Percentiles rank a stretch among this genome's conserved stretches.
Conservation (phyloP, 2,113 vertebrate species). For the Astur gentilis region DNA sequence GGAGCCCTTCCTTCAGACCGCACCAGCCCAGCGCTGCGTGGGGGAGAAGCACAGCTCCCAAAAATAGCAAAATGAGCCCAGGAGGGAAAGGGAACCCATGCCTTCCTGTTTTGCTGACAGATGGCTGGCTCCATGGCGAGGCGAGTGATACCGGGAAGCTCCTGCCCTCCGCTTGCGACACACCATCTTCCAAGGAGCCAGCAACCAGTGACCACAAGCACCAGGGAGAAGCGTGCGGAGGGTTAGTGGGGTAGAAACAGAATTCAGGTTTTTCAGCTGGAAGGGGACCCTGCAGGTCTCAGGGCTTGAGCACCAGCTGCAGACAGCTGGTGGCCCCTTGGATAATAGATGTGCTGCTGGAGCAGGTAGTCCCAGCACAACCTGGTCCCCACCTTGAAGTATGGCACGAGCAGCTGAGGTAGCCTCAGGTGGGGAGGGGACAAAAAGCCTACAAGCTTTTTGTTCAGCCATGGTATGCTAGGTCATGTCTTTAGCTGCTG, state of each 20-base stretch:
- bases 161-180: constrained; percentile 68
- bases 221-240: constrained; percentile 37
- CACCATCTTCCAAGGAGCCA: constrained; percentile 52
- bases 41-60: constrained; percentile 84
- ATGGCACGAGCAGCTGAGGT: not conserved
- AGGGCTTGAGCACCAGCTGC: not conserved
- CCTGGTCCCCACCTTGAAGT: not conserved
- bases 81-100: constrained; percentile 83
- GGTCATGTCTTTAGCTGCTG: not conserved
- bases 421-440: not conserved
- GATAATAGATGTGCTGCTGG: not conserved
- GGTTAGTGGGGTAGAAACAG: constrained; percentile 66
- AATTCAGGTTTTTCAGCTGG: constrained; percentile 8
- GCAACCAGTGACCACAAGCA: constrained; percentile 56
- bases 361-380: not conserved
- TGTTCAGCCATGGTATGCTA: not conserved
- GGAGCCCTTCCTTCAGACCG: constrained; percentile 74
- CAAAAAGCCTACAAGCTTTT: not conserved
- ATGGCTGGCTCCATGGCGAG: constrained; percentile 81
- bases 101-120: constrained; percentile 90
- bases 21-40: constrained; percentile 53
- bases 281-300: not conserved
- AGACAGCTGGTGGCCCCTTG: not conserved
- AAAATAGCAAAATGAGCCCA: constrained; percentile 79
- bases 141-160: constrained; percentile 82